Evolutionary conservation across 2,113 vertebrate genomes (phyloP), one percentile per base, ranked within the genome.

Genomic region (Dunckerocampus dactyliophorus): DNA sequence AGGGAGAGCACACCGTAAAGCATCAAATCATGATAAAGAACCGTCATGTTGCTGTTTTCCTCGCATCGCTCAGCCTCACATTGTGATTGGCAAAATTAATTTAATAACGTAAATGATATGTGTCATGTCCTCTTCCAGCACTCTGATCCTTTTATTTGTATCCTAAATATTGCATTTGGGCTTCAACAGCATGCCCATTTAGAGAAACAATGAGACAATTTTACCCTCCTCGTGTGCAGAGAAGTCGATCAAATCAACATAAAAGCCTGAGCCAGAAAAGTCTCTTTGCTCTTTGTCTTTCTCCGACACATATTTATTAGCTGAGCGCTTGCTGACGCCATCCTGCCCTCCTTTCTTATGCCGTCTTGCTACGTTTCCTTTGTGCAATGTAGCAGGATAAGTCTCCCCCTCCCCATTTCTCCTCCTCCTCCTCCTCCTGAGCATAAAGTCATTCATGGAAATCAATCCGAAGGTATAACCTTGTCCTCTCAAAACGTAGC

Each of bases 371-470:
- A 65, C 37, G 61, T 72, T 76, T 74, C 71, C 78, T 80, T 84
- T 79, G 77, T 85, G 71, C 53, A 22, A 83, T 79, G 77, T 77
- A 76, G 65, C 1, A 21, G 56, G 71, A 76, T 88, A 75, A 73
- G 83, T 83, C 68, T 72, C 75, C 65, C 72, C 65, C 75, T 76
- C 76, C 78, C 73, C 51, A 47, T 14, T 47, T 47, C 46, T 47
- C 76, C 75, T 64, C 72, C 67, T 72, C 76, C 74, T 85, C 71
- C 53, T 50, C 21, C 42, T 21, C 19, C 42, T 16, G 43, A 80
- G 76, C 75, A 71, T 76, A 81, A 84, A 84, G 79, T 83, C 81
- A 81, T 81, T 86, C 76, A 84, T 77, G 77, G 77, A 88, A 86
- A 88, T 88, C 83, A 84, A 88, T 88, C 81, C 62, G 50, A 80